These are phyloP conservation scores for Meloidogyne floridensis DNA, from an alignment of 1,140 invertebrate genomes.

Conservation along the genomic window DNA sequence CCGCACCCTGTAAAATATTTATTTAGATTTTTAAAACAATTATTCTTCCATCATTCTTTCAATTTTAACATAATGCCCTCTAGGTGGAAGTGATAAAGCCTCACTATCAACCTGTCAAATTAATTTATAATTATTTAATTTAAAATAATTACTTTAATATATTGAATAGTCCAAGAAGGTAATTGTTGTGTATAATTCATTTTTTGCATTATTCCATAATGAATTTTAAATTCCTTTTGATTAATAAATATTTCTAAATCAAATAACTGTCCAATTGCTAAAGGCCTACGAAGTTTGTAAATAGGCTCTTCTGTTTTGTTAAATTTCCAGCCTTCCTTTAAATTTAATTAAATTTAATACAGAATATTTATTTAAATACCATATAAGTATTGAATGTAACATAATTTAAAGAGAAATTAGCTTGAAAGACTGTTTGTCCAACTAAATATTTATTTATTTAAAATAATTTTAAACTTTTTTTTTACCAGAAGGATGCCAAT, in stretches of 20 bases:
- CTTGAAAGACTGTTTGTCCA: not conserved
- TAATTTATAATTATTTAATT: not conserved
- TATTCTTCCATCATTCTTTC: not conserved
- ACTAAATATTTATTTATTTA: not conserved
- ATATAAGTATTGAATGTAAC: not conserved
- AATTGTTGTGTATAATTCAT: not conserved
- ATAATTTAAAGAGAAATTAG: not conserved
- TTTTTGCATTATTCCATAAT: not conserved
- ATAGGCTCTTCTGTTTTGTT: not conserved
- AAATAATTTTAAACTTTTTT: not conserved
- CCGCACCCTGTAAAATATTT: no score
- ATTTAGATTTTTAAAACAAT: no score
- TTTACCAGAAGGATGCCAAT: not conserved
- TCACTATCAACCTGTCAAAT: not conserved
- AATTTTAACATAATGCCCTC: not conserved
- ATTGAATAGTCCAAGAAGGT: not conserved
- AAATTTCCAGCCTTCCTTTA: not conserved
- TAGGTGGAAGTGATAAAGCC: not conserved
- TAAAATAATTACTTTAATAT: not conserved
- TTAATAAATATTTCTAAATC: constrained; percentile 6
- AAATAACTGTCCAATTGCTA: not conserved
- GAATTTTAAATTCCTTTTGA: not conserved
- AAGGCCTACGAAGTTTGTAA: not conserved
- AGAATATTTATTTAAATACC: not conserved
- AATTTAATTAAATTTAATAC: not conserved